These are phyloP conservation scores for Empidonax traillii DNA, from an alignment of 2,113 vertebrate genomes.

Conservation along the genomic window DNA sequence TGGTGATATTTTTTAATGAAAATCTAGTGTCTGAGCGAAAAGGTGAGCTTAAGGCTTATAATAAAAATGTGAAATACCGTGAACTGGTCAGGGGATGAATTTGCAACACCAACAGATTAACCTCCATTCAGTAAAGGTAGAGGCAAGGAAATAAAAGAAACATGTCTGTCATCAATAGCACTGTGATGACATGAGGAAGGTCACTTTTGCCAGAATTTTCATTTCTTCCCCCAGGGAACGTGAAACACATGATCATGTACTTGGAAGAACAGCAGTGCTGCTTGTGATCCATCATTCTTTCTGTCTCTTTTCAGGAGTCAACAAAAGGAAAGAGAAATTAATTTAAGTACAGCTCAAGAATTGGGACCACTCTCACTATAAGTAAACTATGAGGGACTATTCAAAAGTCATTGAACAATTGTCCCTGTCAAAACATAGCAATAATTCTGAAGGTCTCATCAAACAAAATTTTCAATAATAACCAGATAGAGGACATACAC, in stretches of 20 bases:
- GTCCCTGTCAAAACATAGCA: background rate
- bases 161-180: background rate
- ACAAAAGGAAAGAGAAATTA: background rate
- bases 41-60: background rate
- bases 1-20: background rate
- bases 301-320: background rate
- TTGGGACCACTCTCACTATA: fast-evolving
- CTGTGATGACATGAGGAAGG: background rate
- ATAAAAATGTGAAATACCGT: background rate
- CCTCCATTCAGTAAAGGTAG: background rate
- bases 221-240: background rate
- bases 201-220: background rate
- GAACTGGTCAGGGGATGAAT: background rate
- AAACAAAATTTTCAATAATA: background rate
- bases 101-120: background rate
- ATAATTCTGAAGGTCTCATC: background rate
- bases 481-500: background rate
- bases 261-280: background rate
- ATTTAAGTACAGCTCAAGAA: background rate
- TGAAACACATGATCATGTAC: background rate
- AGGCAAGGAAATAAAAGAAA: background rate
- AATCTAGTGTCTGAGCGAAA: background rate
- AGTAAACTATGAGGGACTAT: background rate
- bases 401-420: background rate
- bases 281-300: background rate